These are phyloP conservation scores for Apogon hyalosoma DNA, from an alignment of 2,797 vertebrate genomes.

Conservation along the genomic window DNA sequence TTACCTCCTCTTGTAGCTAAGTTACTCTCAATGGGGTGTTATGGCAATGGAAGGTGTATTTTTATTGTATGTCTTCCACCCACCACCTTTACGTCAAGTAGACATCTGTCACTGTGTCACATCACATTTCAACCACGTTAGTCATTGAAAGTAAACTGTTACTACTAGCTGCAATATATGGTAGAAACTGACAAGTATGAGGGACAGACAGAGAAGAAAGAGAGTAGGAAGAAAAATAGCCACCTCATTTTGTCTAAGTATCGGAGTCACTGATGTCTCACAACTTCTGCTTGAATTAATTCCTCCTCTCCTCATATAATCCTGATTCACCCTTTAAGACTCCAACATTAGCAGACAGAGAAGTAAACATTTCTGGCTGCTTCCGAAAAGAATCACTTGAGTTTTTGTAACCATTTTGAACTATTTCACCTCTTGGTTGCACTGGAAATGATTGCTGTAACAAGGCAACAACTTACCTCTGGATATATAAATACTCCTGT, in stretches of 20 bases:
- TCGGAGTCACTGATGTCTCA: slow-evolving; percentile 31
- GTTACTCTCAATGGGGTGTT: slow-evolving; percentile 72
- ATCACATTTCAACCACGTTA: slow-evolving; percentile 69
- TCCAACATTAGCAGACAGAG: slow-evolving; percentile 23
- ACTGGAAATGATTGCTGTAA: slow-evolving; percentile 45
- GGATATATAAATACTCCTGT: slow-evolving; percentile 54
- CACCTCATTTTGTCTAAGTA: slow-evolving; percentile 45
- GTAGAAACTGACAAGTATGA: slow-evolving; percentile 51
- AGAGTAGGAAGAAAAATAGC: slow-evolving; percentile 22
- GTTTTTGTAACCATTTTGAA: slow-evolving; percentile 35
- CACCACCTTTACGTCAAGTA: slow-evolving; percentile 66
- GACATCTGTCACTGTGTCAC: slow-evolving; percentile 72
- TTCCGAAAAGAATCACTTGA: slow-evolving; percentile 27
- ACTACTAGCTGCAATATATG: slow-evolving; percentile 50
- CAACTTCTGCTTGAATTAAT: slow-evolving; percentile 21
- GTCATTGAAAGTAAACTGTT: slow-evolving; percentile 54
- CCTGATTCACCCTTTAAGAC: slow-evolving; percentile 23
- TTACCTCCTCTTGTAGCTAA: slow-evolving; percentile 78
- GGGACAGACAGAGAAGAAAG: slow-evolving; percentile 22
- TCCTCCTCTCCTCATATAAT: slow-evolving; percentile 34
- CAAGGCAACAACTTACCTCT: slow-evolving; percentile 69
- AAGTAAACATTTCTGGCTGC: slow-evolving; percentile 25
- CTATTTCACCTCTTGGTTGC: slow-evolving; percentile 32
- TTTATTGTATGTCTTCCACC: slow-evolving; percentile 76
- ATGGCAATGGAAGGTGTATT: slow-evolving; percentile 74